Base-by-base conservation (phyloP, 2,797 vertebrate species). In the Ara ararauna region DNA sequence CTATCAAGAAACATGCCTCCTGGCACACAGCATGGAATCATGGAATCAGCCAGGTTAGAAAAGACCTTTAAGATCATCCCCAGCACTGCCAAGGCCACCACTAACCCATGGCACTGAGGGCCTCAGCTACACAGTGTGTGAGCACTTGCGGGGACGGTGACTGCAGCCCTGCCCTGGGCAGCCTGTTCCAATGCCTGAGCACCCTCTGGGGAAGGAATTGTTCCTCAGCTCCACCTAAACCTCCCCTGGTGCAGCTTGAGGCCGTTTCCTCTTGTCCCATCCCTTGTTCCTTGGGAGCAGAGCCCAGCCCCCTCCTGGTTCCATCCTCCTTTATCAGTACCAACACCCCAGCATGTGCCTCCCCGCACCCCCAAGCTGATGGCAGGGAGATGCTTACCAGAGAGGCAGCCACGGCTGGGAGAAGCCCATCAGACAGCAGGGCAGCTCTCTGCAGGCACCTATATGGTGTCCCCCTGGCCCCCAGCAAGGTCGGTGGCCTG, bases 401-500 rank as follows among this genome's bases (percentile, higher is more conserved):
- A 83, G 73, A 68, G 56, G 81, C 0, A 1, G 64, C 38, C 1
- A 29, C 1, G 10, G 26, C 45, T 11, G 66, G 62, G 40, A 90
- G 79, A 64, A 91, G 78, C 74, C 70, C 68, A 64, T 44, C 81
- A 62, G 78, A 44, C 21, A 82, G 87, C 0, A 1, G 62, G 60
- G 26, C 47, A 48, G 83, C 70, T 74, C 65, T 91, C 76, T 9
- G 36, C 73, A 44, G 72, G 36, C 1, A 32, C 73, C 97, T 98
- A 95, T 97, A 97, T 96, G 77, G 97, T 66, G 81, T 97, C 71
- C 86, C 86, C 79, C 98, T 98, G 83, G 97, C 98, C 98, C 96
- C 95, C 95, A 98, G 98, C 98, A 98, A 99, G 98, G 98, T 98
- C 97, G 13, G 80, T 4, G 3, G 47, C 50, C 19, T 10, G 15